A percentile compares a stretch with the other conserved stretches of the same genome.
These are phyloP conservation scores for Nesidiocoris tenuis DNA, from an alignment of 2,888 invertebrate genomes.

Conservation along the genomic window DNA sequence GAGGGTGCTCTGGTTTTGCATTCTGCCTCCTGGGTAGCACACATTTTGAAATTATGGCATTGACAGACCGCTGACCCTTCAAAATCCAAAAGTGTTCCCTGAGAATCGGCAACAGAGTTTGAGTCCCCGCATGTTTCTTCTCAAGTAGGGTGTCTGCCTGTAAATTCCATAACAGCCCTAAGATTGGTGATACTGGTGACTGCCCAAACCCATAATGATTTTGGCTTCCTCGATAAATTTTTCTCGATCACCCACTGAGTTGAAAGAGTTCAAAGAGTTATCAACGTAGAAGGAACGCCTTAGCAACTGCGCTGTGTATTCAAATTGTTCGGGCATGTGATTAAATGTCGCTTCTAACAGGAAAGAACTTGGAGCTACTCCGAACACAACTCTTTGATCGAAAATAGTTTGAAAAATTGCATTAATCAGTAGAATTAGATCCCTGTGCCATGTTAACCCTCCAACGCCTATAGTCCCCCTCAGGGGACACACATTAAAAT, in stretches of 20 bases:
- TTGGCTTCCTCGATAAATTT: background rate
- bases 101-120: constrained; percentile 23
- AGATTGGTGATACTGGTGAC: too few relatives aligned
- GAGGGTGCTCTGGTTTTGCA: constrained; percentile 46
- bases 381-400: constrained; percentile 35
- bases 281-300: constrained; percentile 16
- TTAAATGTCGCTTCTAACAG: constrained; percentile 18
- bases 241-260: background rate
- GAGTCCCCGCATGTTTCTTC: constrained; percentile 3
- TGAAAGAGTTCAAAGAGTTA: background rate
- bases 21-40: constrained; percentile 46
- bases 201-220: background rate
- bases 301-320: background rate
- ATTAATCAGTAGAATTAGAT: too few relatives aligned
- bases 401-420: too few relatives aligned
- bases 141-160: too few relatives aligned
- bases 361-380: constrained; percentile 18
- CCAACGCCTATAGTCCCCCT: too few relatives aligned
- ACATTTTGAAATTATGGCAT: constrained; percentile 23
- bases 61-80: constrained; percentile 15
- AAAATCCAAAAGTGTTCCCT: constrained; percentile 15
- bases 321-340: background rate
- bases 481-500: too few relatives aligned
- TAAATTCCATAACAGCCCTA: too few relatives aligned
- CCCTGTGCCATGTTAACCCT: too few relatives aligned